Evolutionary conservation across 2,113 vertebrate genomes (phyloP), one percentile per base, ranked within the genome.

Genomic region (Toxotes jaculatrix): DNA sequence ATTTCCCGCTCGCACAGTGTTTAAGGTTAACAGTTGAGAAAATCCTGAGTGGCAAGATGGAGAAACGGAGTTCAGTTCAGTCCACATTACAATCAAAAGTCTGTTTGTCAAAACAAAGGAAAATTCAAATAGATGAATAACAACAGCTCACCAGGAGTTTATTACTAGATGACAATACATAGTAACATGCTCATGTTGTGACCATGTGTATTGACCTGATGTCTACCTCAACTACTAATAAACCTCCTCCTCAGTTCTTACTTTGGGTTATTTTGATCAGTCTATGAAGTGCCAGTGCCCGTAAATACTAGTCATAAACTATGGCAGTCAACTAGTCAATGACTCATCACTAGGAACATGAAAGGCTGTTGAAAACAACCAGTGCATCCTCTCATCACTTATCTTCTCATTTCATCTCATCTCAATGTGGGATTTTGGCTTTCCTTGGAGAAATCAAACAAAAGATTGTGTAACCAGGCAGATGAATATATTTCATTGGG

Each of bases 381-480:
- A 73, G 40, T 67, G 71, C 71, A 77, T 72, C 88, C n/a, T n/a
- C n/a, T n/a, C n/a, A n/a, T n/a, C n/a, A n/a, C n/a, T n/a, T n/a
- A 27, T 27, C 27, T 27, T 27, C 27, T 27, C 27, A 83, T 78
- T 45, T 56, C 68, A 74, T 77, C 81, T 73, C 76, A 76, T 65
- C 71, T 60, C 78, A 49, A 65, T 23, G 32, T 51, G 72, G 82
- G 67, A 87, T 71, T 21, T 56, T 55, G 61, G 43, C 34, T 67
- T 34, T 83, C 62, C 66, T 64, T 55, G 31, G 78, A 79, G 70
- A 88, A 83, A 74, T 83, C 40, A 82, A 64, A 80, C 57, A 71
- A 83, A 87, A 59, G 34, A 76, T 89, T 90, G 79, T 43, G 77
- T 68, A 87, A 90, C 49, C 53, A 13, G 17, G n/a, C 66, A 73